Evolutionary conservation across 2,797 vertebrate genomes (phyloP), one percentile per base, ranked within the genome.

Genomic region (Sternarchorhynchus goeldii): DNA sequence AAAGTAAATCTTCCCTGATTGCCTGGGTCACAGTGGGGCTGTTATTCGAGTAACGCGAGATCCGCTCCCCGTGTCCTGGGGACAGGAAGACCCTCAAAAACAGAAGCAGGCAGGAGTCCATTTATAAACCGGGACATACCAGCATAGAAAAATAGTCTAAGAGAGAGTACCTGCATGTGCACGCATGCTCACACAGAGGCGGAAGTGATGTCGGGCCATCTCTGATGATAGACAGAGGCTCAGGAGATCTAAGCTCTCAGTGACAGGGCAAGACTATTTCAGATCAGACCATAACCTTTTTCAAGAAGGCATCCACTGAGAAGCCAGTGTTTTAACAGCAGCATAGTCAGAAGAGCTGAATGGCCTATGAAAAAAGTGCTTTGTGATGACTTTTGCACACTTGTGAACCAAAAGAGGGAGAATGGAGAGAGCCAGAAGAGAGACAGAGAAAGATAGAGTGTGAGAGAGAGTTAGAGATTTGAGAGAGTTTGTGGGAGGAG

Each of bases 31-130:
- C 7, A 36, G 29, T 36, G 50, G 56, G 39, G 55, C 67, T 74
- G 55, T 60, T 83, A 75, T 85, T 72, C 41, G 64, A 81, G 80
- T 72, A 78, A 77, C 21, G 59, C 67, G 34, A 79, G 64, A 71
- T 63, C 25, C 41, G 36, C 69, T 83, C 66, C 62, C 71, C 12
- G n/a, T 2, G 76, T 32, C 32, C 32, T 21, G 62, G 50, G 16
- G 50, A 69, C 68, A 56, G 69, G 21, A 50, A 73, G 55, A 34
- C 20, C n/a, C 73, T 62, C 25, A 45, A 60, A 18, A 76, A 68
- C 50, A 36, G 53, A 58, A 34, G 36, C 21, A 70, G 57, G 56
- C 53, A 21, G 39, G 39, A 67, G 36, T 25, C 36, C 60, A 55
- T 76, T 75, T 56, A 41, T 76, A 17, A 77, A 36, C 34, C 17